Conservation (phyloP, 2,797 vertebrate genomes). For the Melanotaenia nigrans region DNA sequence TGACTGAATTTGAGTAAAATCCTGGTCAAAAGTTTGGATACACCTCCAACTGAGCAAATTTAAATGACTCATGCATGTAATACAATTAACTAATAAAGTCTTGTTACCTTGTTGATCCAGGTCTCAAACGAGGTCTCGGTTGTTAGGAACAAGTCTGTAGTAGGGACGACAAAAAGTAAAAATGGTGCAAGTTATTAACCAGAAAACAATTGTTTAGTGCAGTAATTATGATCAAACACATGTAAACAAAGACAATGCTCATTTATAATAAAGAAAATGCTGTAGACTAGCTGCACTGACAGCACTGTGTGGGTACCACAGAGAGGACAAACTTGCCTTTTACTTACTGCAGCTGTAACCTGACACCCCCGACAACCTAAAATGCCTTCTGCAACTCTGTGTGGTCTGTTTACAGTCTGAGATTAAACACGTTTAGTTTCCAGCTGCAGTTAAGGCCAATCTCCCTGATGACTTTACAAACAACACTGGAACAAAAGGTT, state of each 20-base stretch:
- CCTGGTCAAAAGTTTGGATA: neutral
- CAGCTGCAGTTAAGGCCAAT: neutral
- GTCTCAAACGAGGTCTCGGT: constrained; percentile 84
- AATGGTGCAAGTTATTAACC: constrained; percentile 15
- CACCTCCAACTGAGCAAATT: neutral
- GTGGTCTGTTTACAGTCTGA: neutral
- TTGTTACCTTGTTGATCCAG: constrained; percentile 90
- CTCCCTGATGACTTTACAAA: neutral
- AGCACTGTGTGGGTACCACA: neutral
- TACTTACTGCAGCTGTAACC: neutral
- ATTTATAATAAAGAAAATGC: neutral
- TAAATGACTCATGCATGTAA: neutral
- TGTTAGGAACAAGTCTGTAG: constrained; percentile 91
- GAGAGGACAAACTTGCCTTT: neutral
- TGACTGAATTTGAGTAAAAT: too few species aligned
- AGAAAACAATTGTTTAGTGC: neutral
- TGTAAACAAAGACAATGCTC: neutral
- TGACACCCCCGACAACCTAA: neutral
- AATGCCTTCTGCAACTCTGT: neutral
- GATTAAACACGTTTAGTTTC: neutral
- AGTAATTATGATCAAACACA: constrained; percentile 18
- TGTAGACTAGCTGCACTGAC: neutral
- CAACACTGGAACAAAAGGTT: neutral
- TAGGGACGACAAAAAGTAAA: constrained; percentile 10
- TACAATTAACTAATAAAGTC: neutral